Evolutionary conservation across 1,140 invertebrate genomes (phyloP).

Genomic region (Vanessa tameamea): DNA sequence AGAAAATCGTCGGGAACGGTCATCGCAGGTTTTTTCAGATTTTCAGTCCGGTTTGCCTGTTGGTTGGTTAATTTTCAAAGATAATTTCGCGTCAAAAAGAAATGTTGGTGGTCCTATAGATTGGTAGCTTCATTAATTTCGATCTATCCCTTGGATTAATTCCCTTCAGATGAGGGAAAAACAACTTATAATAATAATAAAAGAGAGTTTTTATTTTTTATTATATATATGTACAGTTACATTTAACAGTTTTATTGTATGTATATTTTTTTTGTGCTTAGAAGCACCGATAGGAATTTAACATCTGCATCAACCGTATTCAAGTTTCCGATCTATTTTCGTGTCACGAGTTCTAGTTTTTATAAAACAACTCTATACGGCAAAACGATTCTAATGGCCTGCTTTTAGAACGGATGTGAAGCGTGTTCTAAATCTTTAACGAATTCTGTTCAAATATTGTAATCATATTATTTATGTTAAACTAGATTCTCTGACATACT

Average conservation of each 20-base stretch:
- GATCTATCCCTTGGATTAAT: no score
- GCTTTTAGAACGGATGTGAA: slow-evolving; percentile 20
- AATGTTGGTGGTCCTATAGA: no score
- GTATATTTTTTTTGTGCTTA: background rate
- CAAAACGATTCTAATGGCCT: slow-evolving; percentile 18
- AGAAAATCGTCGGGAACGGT: no score
- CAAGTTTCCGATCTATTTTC: slow-evolving; percentile 42
- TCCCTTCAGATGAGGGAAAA: no score
- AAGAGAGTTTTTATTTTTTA: background rate
- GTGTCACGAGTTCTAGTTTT: slow-evolving; percentile 46
- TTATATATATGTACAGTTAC: background rate
- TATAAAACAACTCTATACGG: slow-evolving; percentile 42
- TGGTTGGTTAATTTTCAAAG: no score
- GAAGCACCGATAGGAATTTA: background rate
- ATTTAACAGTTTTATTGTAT: background rate
- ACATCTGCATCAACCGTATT: background rate
- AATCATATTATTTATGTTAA: slow-evolving; percentile 14
- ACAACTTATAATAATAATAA: no score
- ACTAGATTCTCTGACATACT: slow-evolving; percentile 5
- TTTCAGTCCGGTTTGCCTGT: no score
- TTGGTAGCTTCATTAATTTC: no score
- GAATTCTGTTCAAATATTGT: slow-evolving; percentile 23
- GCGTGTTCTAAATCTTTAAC: slow-evolving; percentile 20
- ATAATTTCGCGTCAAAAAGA: no score
- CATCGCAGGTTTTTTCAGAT: no score